A percentile compares a stretch with the other conserved stretches of the same genome.
phyloP scores from a whole-genome alignment of 2,113 vertebrate species.

The Hemiprocne comata region DNA sequence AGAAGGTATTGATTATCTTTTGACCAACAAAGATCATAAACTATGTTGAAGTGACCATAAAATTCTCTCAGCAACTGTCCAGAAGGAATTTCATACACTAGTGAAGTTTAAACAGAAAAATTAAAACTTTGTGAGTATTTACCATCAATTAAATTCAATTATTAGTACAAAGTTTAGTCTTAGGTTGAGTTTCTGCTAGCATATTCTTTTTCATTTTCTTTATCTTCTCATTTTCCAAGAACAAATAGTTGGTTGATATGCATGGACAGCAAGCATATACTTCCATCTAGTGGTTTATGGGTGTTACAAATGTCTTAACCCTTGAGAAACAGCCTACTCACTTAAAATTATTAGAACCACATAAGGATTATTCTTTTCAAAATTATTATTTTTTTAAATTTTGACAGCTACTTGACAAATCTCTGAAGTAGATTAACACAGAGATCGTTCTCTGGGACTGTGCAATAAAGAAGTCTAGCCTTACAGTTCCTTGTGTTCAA shows the following conservation, averaged over 20 bases:
- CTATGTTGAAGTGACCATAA: conserved; percentile 93
- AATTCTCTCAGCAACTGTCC: conserved; percentile 88
- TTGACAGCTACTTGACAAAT: neutral
- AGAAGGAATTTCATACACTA: conserved; percentile 97
- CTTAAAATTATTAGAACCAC: neutral
- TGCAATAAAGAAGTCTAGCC: neutral
- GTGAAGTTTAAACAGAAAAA: conserved; percentile 28
- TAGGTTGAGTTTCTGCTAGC: neutral
- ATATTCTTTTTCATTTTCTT: neutral
- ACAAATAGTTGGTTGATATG: neutral
- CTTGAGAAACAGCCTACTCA: neutral
- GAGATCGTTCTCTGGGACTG: neutral
- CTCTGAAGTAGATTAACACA: neutral
- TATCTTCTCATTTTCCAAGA: neutral
- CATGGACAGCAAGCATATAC: conserved; percentile 9
- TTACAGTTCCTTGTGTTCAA: neutral
- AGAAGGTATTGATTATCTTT: conserved; percentile 85
- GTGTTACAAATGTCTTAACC: neutral
- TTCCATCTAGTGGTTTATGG: conserved; percentile 70
- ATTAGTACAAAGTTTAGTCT: neutral
- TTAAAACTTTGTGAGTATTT: neutral
- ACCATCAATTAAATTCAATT: neutral
- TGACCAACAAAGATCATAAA: conserved; percentile 97
- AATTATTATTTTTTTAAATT: neutral
- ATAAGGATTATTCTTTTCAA: neutral